phyloP scores from a whole-genome alignment of 2,797 vertebrate species.

The Chelon auratus region DNA sequence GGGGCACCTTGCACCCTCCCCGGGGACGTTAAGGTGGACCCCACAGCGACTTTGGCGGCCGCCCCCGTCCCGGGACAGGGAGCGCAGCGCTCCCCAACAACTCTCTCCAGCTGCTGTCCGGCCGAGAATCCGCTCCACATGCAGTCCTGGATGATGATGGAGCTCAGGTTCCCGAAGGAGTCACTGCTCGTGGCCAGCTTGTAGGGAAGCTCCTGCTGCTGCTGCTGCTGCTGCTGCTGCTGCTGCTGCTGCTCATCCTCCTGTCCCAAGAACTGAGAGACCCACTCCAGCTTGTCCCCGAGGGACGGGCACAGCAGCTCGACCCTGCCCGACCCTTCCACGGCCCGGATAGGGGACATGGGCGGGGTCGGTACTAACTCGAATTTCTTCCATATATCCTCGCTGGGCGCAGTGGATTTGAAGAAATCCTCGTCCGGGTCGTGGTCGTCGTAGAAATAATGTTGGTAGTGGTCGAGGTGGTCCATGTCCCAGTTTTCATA shows the following conservation, averaged over 20 bases:
- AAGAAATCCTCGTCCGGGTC: slow-evolving; percentile 93
- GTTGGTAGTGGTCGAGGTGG: slow-evolving; percentile 90
- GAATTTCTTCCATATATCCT: slow-evolving; percentile 99
- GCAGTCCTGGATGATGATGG: slow-evolving; percentile 93
- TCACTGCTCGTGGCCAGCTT: slow-evolving; percentile 80
- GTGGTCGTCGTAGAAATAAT: slow-evolving; percentile 94
- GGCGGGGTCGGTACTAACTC: slow-evolving; percentile 94
- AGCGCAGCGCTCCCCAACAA: slow-evolving; percentile 86
- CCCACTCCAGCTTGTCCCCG: slow-evolving; percentile 86
- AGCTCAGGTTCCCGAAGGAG: slow-evolving; percentile 89
- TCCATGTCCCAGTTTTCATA: slow-evolving; percentile 91
- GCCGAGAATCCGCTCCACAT: slow-evolving; percentile 97
- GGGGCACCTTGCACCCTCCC: slow-evolving; percentile 67
- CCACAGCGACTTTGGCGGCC: slow-evolving; percentile 52
- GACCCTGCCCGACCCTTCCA: slow-evolving; percentile 80
- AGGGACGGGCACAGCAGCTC: slow-evolving; percentile 77
- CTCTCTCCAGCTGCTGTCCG: slow-evolving; percentile 90
- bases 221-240: slow-evolving; percentile 67
- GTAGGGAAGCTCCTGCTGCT: slow-evolving; percentile 81
- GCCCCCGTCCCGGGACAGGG: slow-evolving; percentile 71
- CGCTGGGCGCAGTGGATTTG: slow-evolving; percentile 94
- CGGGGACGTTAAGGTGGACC: slow-evolving; percentile 37
- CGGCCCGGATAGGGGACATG: slow-evolving; percentile 86
- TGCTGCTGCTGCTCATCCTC: slow-evolving; percentile 86
- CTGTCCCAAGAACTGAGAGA: slow-evolving; percentile 85